Evolutionary conservation across 2,888 invertebrate genomes (phyloP), one percentile per base, ranked within the genome.

Genomic region (Scelioninae gen. 1): DNA sequence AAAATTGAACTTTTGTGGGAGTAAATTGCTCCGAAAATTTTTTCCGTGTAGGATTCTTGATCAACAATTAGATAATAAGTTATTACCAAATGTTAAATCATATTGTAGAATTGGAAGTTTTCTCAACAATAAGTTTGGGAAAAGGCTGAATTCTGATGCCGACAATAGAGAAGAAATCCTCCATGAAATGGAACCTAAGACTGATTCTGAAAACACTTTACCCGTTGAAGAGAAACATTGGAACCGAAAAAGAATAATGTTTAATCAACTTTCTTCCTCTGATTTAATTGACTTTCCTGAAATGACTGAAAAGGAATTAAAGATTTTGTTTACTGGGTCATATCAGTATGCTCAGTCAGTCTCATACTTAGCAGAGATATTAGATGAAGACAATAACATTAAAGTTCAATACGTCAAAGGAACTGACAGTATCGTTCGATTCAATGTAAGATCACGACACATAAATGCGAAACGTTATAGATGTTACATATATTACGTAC

Each of bases 271-370:
- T 11, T 23, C 31, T 29, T 68, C 55, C 6, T 13, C 1, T 13
- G 68, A 43, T 16, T 15, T 68, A 7, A 1, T 10, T 1, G 55
- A 71, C 38, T 71, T 71, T 15, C 71, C 71, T 5, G 71, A 71
- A 71, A 29, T 72, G 34, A 72, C 45, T 0, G 45, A 62, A 16
- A 32, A 32, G 5, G 62, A 72, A 1, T 16, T 62, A 10, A 53
- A 53, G 31, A 43, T 72, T n/a, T 38, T 72, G 2, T 62, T 53
- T 45, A 62, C 62, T 4, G 62, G 62, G 5, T 49, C 53, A 7
- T 72, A 63, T 13, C 62, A 72, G 16, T 53, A 31, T 10, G 31
- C 40, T 5, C 62, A 62, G 38, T 7, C 62, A 3, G 5, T 72
- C 5, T 72, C 62, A 1, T 72, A 72, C 16, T 34, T 62, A 8